Evolutionary conservation across 2,113 vertebrate species (phyloP).

Genomic region (Sander lucioperca): DNA sequence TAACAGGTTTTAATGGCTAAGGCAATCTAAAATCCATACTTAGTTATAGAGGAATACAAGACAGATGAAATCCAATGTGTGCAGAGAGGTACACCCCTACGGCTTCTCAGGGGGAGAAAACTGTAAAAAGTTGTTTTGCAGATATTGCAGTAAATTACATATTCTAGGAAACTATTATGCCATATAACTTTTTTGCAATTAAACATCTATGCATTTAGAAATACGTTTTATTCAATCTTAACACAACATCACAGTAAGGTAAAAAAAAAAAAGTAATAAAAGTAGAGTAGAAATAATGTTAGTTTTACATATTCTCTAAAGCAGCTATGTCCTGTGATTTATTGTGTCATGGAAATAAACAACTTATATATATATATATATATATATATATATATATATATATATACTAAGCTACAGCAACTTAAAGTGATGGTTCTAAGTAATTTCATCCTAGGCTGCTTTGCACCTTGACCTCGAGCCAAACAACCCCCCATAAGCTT

Average conservation of each 20-base stretch:
- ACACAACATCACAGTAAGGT: background rate
- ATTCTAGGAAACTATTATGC: conserved; percentile 29
- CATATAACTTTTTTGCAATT: background rate
- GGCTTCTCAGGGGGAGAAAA: background rate
- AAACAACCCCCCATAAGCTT: too few relatives aligned
- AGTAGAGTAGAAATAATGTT: background rate
- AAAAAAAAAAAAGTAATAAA: background rate
- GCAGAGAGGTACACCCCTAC: conserved; percentile 11
- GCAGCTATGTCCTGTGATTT: background rate
- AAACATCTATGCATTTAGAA: conserved; percentile 22
- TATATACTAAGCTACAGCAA: background rate
- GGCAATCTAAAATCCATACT: conserved; percentile 55
- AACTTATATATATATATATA: background rate
- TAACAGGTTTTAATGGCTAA: conserved; percentile 40
- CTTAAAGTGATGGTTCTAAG: too few relatives aligned
- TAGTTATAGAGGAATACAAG: conserved; percentile 39
- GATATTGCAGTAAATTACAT: conserved; percentile 29
- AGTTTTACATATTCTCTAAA: background rate
- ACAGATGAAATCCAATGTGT: conserved; percentile 43
- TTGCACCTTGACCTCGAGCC: too few relatives aligned
- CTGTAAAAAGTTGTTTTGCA: conserved; percentile 34
- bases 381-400: too few relatives aligned
- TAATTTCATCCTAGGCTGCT: too few relatives aligned
- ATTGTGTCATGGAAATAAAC: background rate
- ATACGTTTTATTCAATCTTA: conserved; percentile 2